Evolutionary conservation across 30 jellyfish, hydroid and myxozoan genomes (phyloP).

Genomic region (Chrysaora quinquecirrha): DNA sequence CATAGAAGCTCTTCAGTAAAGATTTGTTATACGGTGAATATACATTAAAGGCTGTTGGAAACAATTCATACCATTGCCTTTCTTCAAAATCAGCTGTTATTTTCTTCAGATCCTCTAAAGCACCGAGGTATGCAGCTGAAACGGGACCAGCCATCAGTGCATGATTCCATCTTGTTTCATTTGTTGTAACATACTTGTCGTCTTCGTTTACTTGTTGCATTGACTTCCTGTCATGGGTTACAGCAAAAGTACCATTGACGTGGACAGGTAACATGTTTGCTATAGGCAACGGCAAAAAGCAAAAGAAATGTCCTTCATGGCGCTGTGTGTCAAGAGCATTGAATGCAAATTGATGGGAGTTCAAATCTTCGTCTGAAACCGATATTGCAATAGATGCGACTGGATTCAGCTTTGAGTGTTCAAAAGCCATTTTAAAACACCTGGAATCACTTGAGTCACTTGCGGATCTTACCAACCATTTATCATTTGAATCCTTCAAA

Average conservation of each 20-base stretch:
- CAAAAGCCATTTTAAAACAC: conserved; percentile 41
- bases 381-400: conserved; percentile 43
- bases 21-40: not conserved
- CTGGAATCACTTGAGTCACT: not conserved
- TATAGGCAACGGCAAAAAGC: conserved; percentile 81
- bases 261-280: conserved; percentile 70
- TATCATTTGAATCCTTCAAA: not conserved
- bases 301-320: conserved; percentile 43
- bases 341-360: not conserved
- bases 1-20: conserved; percentile 15
- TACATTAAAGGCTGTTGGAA: conserved; percentile 14
- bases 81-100: not conserved
- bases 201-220: conserved; percentile 30
- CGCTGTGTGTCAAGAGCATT: not conserved
- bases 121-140: conserved; percentile 24
- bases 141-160: conserved; percentile 51
- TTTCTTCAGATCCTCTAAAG: conserved; percentile 11
- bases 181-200: conserved; percentile 19
- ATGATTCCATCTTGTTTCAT: conserved; percentile 39
- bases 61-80: conserved; percentile 28
- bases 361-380: not conserved
- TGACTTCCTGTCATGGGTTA: conserved; percentile 61
- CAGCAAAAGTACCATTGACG: conserved; percentile 75
- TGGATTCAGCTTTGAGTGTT: conserved; percentile 22
- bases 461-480: conserved; percentile 23